phyloP scores from a whole-genome alignment of 2,888 invertebrate genomes.

The Entomobrya multifasciata region DNA sequence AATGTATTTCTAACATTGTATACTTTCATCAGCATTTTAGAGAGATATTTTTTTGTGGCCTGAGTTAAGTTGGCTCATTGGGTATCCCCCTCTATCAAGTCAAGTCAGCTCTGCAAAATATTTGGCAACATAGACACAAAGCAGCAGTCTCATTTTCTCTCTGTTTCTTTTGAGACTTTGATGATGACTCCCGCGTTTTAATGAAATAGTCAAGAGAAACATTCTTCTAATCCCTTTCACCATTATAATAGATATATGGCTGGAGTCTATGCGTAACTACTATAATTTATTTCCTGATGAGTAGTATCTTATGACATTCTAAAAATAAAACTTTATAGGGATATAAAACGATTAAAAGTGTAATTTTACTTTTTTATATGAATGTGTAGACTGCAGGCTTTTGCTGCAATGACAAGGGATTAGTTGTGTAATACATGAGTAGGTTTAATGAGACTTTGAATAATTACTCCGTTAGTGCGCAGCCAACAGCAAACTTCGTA shows the following conservation, averaged over 20 bases:
- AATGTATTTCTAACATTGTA: too few species aligned
- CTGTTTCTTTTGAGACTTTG: constrained; percentile 43
- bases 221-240: constrained; percentile 54
- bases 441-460: constrained; percentile 53
- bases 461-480: constrained; percentile 42
- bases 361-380: background rate
- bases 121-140: background rate
- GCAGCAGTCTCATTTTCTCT: constrained; percentile 34
- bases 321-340: background rate
- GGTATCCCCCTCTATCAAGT: constrained; percentile 6
- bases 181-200: constrained; percentile 63
- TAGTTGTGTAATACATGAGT: constrained; percentile 37
- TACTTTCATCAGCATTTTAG: too few species aligned
- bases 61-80: background rate
- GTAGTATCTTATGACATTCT: background rate
- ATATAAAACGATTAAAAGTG: constrained; percentile 32
- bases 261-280: background rate
- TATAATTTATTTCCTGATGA: constrained; percentile 13
- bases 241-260: background rate
- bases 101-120: background rate
- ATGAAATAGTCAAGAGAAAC: constrained; percentile 50
- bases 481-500: background rate
- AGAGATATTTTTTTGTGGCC: constrained; percentile 6
- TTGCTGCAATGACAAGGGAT: constrained; percentile 24
- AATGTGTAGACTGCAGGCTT: background rate